Evolutionary conservation across 2,797 vertebrate genomes (phyloP).

Genomic region (Hozukius guyotensis): DNA sequence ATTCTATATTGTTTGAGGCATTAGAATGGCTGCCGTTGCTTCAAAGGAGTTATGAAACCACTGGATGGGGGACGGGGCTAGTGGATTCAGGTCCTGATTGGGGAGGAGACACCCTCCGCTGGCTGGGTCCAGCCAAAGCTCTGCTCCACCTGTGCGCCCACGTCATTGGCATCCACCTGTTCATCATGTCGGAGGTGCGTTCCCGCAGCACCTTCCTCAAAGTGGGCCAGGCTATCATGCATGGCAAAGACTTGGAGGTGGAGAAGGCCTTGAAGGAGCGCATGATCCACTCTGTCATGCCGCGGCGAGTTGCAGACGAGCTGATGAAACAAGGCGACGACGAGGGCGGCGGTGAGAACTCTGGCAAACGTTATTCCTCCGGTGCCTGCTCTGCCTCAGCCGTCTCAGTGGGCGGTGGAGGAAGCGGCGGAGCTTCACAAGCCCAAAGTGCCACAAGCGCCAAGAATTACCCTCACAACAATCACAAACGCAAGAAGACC

Average conservation of each 20-base stretch:
- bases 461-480: slow-evolving; percentile 80
- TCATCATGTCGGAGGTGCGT: slow-evolving; percentile 97
- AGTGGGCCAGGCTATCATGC: slow-evolving; percentile 98
- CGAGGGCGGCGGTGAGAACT: slow-evolving; percentile 90
- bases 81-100: slow-evolving; percentile 18
- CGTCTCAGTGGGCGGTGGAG: slow-evolving; percentile 59
- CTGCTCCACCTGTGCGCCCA: slow-evolving; percentile 94
- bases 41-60: slow-evolving; percentile 47
- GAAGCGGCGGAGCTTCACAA: slow-evolving; percentile 54
- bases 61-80: not conserved
- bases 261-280: slow-evolving; percentile 98
- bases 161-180: slow-evolving; percentile 93
- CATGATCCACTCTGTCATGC: slow-evolving; percentile 99
- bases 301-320: slow-evolving; percentile 93
- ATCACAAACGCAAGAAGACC: slow-evolving; percentile 93
- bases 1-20: slow-evolving; percentile 93
- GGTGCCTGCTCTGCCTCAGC: slow-evolving; percentile 81
- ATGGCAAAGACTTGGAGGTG: slow-evolving; percentile 96
- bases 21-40: slow-evolving; percentile 88
- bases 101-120: slow-evolving; percentile 77
- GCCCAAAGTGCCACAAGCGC: slow-evolving; percentile 80
- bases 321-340: slow-evolving; percentile 97
- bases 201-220: slow-evolving; percentile 98
- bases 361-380: slow-evolving; percentile 92
- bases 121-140: slow-evolving; percentile 87